Percentiles rank a stretch among this genome's conserved stretches.
Evolutionary conservation across 2,888 invertebrate genomes (phyloP).

Genomic region (Miltochrista miniata): DNA sequence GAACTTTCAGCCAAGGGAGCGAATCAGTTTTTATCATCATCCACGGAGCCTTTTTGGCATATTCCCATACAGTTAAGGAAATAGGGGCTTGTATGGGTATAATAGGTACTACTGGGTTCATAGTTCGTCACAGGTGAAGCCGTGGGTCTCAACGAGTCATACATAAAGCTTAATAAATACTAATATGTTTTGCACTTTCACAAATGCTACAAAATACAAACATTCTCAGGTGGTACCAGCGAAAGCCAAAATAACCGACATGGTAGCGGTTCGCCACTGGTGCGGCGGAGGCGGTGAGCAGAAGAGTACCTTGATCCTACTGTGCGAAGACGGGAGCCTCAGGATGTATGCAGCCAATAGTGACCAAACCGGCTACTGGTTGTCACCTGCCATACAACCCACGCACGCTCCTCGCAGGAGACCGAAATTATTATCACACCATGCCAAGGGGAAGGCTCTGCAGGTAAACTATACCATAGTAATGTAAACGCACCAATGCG

Average conservation of each 20-base stretch:
- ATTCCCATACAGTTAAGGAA: too few relatives aligned
- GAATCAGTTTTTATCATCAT: too few relatives aligned
- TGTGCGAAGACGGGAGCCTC: slow-evolving; percentile 98
- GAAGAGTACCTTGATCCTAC: slow-evolving; percentile 94
- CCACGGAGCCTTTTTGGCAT: too few relatives aligned
- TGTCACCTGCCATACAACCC: slow-evolving; percentile 84
- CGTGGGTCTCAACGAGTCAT: too few relatives aligned
- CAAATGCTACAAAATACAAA: too few relatives aligned
- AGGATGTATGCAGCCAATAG: slow-evolving; percentile 96
- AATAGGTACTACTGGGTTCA: too few relatives aligned
- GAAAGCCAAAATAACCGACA: slow-evolving; percentile 98
- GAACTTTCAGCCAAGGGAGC: too few relatives aligned
- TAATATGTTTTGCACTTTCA: too few relatives aligned
- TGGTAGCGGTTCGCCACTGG: slow-evolving; percentile 96
- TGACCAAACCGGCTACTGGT: slow-evolving; percentile 88
- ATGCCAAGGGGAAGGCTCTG: slow-evolving; percentile 63
- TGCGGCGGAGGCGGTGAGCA: slow-evolving; percentile 90
- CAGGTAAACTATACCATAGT: slow-evolving; percentile 46
- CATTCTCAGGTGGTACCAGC: slow-evolving; percentile 86
- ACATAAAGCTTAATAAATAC: too few relatives aligned
- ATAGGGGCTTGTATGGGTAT: too few relatives aligned
- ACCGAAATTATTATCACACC: slow-evolving; percentile 54
- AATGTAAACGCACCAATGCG: too few relatives aligned
- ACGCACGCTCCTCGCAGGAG: slow-evolving; percentile 69
- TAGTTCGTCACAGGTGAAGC: too few relatives aligned